Conservation (phyloP, 2,888 invertebrate species). For the Nasonia oneida region DNA sequence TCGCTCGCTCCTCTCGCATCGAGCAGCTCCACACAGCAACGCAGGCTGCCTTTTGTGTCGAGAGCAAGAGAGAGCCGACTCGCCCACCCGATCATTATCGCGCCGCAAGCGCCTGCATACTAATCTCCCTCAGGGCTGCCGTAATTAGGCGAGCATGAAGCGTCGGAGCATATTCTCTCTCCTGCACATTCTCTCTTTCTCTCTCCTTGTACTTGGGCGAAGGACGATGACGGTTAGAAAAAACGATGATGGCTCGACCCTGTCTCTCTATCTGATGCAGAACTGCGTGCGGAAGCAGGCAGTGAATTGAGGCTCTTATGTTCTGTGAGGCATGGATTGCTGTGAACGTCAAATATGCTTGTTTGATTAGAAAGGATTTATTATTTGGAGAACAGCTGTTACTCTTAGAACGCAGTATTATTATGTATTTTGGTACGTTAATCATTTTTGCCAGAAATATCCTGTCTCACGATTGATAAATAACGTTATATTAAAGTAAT, state of each 20-base stretch:
- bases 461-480: too few species aligned
- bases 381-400: too few species aligned
- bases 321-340: too few species aligned
- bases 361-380: too few species aligned
- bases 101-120: slow-evolving; percentile 68
- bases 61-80: slow-evolving; percentile 23
- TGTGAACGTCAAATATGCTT: too few species aligned
- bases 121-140: slow-evolving; percentile 73
- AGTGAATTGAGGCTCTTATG: too few species aligned
- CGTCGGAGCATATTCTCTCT: slow-evolving; percentile 63
- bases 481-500: too few species aligned
- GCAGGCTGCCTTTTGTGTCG: slow-evolving; percentile 18
- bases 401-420: too few species aligned
- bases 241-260: slow-evolving; percentile 16
- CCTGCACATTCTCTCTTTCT: slow-evolving; percentile 7
- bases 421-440: too few species aligned
- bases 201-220: slow-evolving; percentile 18
- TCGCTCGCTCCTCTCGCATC: slow-evolving; percentile 53
- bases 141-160: slow-evolving; percentile 74
- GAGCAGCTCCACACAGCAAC: not conserved
- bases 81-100: slow-evolving; percentile 59
- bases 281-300: not conserved
- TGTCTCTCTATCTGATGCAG: not conserved
- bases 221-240: slow-evolving; percentile 42
- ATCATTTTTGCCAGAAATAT: too few species aligned